Evolutionary conservation across 1,140 invertebrate genomes (phyloP).

Genomic region (Atta colombica): DNA sequence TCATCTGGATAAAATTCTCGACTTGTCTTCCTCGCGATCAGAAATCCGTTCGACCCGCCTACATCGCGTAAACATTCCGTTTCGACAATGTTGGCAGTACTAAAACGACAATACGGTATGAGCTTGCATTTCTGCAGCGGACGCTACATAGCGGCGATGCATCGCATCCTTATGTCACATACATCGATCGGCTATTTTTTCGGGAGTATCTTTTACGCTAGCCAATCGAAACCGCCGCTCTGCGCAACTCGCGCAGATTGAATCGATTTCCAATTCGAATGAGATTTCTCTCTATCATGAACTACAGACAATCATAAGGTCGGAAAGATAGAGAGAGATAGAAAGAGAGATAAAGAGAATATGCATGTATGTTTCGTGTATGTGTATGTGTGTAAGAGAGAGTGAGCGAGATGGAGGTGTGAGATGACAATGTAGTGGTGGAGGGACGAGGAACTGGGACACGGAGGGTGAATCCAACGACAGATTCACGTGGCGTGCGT

Average conservation of each 20-base stretch:
- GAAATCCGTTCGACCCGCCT: background rate
- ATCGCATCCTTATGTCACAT: background rate
- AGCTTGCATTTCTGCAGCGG: background rate
- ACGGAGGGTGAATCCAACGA: conserved; percentile 52
- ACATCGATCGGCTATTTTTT: conserved; percentile 44
- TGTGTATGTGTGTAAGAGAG: background rate
- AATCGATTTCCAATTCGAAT: conserved; percentile 73
- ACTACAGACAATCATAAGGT: conserved; percentile 32
- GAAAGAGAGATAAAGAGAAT: conserved; percentile 16
- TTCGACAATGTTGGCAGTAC: conserved; percentile 9
- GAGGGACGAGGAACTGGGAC: conserved; percentile 42
- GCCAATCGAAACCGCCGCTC: conserved; percentile 35
- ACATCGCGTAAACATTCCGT: conserved; percentile 36
- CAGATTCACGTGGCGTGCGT: conserved; percentile 70
- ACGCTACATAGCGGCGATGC: conserved; percentile 16
- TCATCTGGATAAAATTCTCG: conserved; percentile 20
- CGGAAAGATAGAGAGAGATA: conserved; percentile 12
- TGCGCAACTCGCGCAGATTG: conserved; percentile 40
- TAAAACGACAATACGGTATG: conserved; percentile 37
- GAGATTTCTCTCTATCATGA: conserved; percentile 52
- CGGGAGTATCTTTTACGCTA: background rate
- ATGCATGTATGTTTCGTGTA: too few species aligned
- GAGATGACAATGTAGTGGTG: conserved; percentile 43
- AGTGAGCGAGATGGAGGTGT: conserved; percentile 37
- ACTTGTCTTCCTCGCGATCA: conserved; percentile 1